Base-by-base conservation (phyloP, 2,113 vertebrate genomes). In the Azemiops feae region DNA sequence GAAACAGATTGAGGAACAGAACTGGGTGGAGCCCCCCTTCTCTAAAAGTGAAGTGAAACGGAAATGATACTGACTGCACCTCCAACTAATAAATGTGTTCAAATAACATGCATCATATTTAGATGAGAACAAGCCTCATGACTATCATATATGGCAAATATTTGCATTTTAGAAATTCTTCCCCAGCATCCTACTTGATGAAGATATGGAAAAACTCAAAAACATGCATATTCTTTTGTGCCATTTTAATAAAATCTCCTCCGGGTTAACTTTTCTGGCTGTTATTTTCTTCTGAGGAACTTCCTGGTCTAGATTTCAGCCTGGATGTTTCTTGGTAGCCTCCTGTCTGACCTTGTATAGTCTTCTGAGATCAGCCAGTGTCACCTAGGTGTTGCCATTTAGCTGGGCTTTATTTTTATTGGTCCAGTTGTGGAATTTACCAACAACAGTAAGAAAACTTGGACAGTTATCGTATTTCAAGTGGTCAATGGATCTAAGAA, bases 401-500 rank as follows among this genome's bases (percentile, higher is more conserved):
- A 74, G 16, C 69, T 74, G 69, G 69, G 69, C n/a, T 74, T 39
- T 74, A 74, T 39, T 39, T 74, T 74, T 34, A 74, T 74, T 74
- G n/a, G 16, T 20, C 69, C 69, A 18, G 2, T 39, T 74, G 16
- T 74, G 14, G 69, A 20, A 74, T 39, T 1, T 52, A 93, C 30
- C 85, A 4, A 91, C 34, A 92, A 92, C 92, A 7, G 1, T 86
- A 23, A 22, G 34, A 95, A 81, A 55, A 9, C 92, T 2, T 5
- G 3, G 94, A 87, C n/a, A 94, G 54, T 92, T 0, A 0, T 91
- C 93, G 27, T 91, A 87, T 55, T 92, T 86, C 94, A 39, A n/a
- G 85, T 27, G 1, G 90, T 93, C 18, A 88, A 6, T 89, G 0
- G 0, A 47, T 27, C 87, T n/a, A 92, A 88, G 87, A n/a, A 52